Evolutionary conservation across 2,113 vertebrate genomes (phyloP).

Genomic region (Cinclus mexicanus): DNA sequence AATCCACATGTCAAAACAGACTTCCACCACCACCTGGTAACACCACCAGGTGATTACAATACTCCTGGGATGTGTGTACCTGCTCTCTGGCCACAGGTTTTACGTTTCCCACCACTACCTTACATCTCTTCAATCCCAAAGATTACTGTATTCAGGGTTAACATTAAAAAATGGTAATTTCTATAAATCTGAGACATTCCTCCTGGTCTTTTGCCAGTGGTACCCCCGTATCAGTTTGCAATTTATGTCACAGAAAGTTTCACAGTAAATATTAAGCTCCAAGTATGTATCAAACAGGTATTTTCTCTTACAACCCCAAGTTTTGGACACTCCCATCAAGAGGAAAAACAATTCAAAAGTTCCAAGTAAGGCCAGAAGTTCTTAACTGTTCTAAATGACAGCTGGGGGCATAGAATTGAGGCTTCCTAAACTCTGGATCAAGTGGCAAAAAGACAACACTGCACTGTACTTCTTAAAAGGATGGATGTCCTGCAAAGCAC

Average conservation of each 20-base stretch:
- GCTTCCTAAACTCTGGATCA: neutral
- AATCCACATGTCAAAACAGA: neutral
- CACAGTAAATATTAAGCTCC: neutral
- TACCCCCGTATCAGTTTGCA: neutral
- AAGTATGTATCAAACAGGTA: rapidly evolving
- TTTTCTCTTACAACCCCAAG: neutral
- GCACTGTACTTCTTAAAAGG: neutral
- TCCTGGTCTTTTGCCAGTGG: neutral
- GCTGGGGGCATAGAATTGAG: neutral
- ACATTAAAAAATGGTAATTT: neutral
- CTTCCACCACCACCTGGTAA: neutral
- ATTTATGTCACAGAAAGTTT: neutral
- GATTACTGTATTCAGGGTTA: rapidly evolving
- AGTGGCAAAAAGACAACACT: neutral
- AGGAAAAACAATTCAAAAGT: neutral
- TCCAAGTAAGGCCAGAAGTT: neutral
- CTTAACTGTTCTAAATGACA: neutral
- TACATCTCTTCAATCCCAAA: neutral
- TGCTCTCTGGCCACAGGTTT: neutral
- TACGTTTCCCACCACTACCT: neutral
- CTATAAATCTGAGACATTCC: neutral
- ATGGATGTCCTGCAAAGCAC: neutral
- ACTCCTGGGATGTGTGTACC: neutral
- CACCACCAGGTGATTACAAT: neutral
- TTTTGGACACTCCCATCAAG: neutral